Evolutionary conservation across 2,888 invertebrate genomes (phyloP).

Genomic region (Pachycephus smyrnensis): DNA sequence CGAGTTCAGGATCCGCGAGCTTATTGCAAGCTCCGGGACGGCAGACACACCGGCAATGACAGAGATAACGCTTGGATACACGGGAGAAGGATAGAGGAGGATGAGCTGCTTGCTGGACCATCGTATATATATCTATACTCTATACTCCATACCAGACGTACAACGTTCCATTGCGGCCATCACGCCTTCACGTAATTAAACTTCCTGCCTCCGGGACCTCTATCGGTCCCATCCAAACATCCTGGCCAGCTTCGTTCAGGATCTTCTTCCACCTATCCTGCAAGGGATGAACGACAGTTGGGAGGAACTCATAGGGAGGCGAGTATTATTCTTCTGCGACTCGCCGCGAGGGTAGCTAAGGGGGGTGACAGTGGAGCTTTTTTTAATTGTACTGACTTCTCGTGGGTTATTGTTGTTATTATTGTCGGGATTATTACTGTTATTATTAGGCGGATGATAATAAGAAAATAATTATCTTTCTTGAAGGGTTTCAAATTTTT

Average conservation of each 20-base stretch:
- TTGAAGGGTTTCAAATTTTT: too few relatives aligned
- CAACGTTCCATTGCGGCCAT: conserved; percentile 44
- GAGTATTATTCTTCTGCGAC: conserved; percentile 7
- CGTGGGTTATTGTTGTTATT: neutral
- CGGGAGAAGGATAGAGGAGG: neutral
- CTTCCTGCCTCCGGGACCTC: conserved; percentile 46
- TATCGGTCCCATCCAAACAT: conserved; percentile 38
- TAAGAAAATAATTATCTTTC: neutral
- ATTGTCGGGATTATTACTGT: neutral
- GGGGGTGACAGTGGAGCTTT: neutral
- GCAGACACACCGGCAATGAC: neutral
- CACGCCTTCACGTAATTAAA: conserved; percentile 57
- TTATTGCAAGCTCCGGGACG: neutral
- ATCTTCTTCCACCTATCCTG: neutral
- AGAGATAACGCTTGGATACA: neutral
- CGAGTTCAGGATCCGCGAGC: neutral
- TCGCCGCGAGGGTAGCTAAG: neutral
- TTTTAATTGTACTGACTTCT: neutral
- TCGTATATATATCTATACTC: neutral
- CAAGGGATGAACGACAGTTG: neutral
- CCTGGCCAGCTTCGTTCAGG: conserved; percentile 17
- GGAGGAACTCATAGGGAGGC: conserved; percentile 1
- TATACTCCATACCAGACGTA: conserved; percentile 16
- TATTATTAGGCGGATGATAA: neutral
- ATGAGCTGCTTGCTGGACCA: neutral